phyloP scores from a whole-genome alignment of 2,113 vertebrate genomes.

The Brachyhypopomus occidentalis region DNA sequence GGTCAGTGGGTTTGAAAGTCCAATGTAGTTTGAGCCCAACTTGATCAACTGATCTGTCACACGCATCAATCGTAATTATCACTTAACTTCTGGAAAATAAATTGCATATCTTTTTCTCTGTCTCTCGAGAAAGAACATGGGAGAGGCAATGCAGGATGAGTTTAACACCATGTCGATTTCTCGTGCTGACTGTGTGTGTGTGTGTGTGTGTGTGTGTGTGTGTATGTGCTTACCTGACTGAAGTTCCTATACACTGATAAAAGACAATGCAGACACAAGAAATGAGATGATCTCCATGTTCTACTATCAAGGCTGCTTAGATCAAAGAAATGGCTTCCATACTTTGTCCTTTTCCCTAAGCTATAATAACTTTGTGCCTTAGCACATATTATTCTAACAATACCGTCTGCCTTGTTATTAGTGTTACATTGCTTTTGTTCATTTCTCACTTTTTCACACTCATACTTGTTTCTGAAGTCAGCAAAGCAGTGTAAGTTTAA shows the following conservation, averaged over 20 bases:
- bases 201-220: slow-evolving; percentile 1
- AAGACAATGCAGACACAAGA: background rate
- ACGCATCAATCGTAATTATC: too few species aligned
- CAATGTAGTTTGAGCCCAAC: too few species aligned
- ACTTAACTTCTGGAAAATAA: too few species aligned
- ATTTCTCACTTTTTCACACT: background rate
- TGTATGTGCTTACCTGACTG: background rate
- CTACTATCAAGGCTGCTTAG: background rate
- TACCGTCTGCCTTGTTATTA: background rate
- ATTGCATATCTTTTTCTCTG: background rate
- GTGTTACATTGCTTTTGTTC: background rate
- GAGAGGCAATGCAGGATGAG: background rate
- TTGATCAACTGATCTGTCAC: too few species aligned
- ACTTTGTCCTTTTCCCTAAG: background rate
- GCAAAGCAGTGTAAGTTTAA: background rate
- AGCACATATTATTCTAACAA: background rate
- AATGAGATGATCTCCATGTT: background rate
- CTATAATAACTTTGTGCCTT: background rate
- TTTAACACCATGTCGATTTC: background rate
- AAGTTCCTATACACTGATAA: slow-evolving; percentile 14
- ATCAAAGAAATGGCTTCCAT: background rate
- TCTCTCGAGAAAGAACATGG: background rate
- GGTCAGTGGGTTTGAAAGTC: too few species aligned
- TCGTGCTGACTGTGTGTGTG: slow-evolving; percentile 1
- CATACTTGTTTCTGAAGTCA: background rate